A percentile compares a stretch with the other conserved stretches of the same genome.
These are phyloP conservation scores for Cancer borealis DNA, from an alignment of 2,888 invertebrate species.

Conservation along the genomic window DNA sequence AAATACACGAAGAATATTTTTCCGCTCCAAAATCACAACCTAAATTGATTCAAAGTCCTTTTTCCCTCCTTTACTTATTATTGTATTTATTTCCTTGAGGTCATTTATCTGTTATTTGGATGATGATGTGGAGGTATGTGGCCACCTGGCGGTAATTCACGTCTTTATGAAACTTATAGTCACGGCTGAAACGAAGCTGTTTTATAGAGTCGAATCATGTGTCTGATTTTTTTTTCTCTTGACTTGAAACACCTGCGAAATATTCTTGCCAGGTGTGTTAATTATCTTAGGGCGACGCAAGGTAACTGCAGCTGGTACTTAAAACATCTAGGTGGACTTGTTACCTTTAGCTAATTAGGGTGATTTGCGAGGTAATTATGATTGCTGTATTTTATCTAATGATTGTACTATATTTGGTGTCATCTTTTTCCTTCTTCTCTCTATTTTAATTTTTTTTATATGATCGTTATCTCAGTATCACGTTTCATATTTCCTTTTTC, in stretches of 20 bases:
- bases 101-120: no score
- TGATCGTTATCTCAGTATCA: slow-evolving; percentile 2
- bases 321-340: not conserved
- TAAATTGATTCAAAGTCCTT: no score
- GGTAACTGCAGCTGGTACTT: not conserved
- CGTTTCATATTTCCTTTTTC: not conserved
- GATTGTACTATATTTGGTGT: not conserved
- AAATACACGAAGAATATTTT: not conserved
- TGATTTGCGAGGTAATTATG: slow-evolving; percentile 4
- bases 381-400: not conserved
- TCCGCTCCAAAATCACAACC: no score
- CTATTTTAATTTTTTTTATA: not conserved
- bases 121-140: not conserved
- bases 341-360: not conserved
- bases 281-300: not conserved
- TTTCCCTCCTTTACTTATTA: no score
- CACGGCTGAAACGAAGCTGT: not conserved
- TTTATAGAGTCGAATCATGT: not conserved
- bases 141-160: not conserved
- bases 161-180: not conserved
- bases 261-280: not conserved
- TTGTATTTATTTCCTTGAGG: no score
- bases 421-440: not conserved
- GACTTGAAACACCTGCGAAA: not conserved
- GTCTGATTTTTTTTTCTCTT: not conserved